Evolutionary conservation across 2,797 vertebrate species (phyloP), one percentile per base, ranked within the genome.

Genomic region (Sebastes nivosus): DNA sequence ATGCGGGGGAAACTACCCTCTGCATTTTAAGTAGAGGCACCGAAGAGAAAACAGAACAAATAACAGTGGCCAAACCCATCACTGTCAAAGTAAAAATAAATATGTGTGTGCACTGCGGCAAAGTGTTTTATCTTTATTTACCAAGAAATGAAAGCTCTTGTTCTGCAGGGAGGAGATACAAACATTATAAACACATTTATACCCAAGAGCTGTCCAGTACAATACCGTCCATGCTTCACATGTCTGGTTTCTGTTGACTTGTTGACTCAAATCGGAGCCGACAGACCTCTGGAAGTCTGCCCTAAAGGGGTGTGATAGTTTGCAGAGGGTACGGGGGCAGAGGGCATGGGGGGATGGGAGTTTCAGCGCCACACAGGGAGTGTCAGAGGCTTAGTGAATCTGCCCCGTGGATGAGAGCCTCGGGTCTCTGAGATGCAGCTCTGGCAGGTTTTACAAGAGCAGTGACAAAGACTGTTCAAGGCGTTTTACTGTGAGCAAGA

Each of bases 181-280:
- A 13, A 69, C 65, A 63, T 71, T 58, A 42, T 16, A 82, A 84
- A 72, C 58, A 63, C 72, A 72, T 74, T 76, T 30, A 66, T 24
- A 69, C 66, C 38, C 54, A 20, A 32, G 32, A 81, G 46, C 50
- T 20, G 34, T 68, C 52, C 29, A 30, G 66, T 22, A 5, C 61
- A 73, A 13, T 13, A 16, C 20, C 25, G 84, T 61, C 63, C 81
- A 67, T 3, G 83, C 75, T 69, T 60, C 65, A 63, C 32, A 18
- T 18, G 55, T 72, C 64, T 79, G 83, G 7, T 74, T 79, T 46
- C 59, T 81, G 78, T 80, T 57, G 77, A 81, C 84, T 75, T 78
- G 75, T 72, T 87, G 90, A 93, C 70, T 90, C 50, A 76, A 74
- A 95, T 93, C 67, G 32, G 86, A 91, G 90, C 85, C 84, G 93